Evolutionary conservation across 2,888 invertebrate genomes (phyloP), one percentile per base, ranked within the genome.

Genomic region (Coelopa pilipes): DNA sequence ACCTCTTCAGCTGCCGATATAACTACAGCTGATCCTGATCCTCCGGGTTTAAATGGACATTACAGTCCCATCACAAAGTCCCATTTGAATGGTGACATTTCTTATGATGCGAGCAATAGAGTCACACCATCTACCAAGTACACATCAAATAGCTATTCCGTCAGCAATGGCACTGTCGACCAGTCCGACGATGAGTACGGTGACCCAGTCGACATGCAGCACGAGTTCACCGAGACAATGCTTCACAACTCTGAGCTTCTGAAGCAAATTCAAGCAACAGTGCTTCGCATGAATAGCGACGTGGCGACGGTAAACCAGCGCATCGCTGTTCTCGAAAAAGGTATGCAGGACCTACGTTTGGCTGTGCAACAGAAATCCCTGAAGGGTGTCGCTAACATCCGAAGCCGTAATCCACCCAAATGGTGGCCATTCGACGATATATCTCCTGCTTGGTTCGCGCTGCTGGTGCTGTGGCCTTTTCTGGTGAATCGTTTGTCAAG

Each of bases 181-280:
- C 87, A 86, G 81, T 89, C 81, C 81, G 90, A 86, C 84, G 94
- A 94, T 83, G 94, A 94, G 87, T 95, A 92, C 85, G 93, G 92
- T 73, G 94, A 95, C 87, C 94, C 94, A 15, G 91, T 94, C 76
- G 94, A 95, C 87, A 92, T 93, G 85, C 80, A 82, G 59, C 83
- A 80, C 57, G 85, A 84, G 49, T 76, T 82, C 5, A 79, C 80
- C 45, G 84, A 85, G 66, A 81, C 84, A 2, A 81, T 86, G 21
- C 79, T 80, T 24, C 84, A 81, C 55, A 82, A 85, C 21, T 78
- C 81, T n/a, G 82, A 85, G 11, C 55, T 85, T 74, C 73, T 86
- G 53, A 82, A 82, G 19, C 87, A 88, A 77, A 82, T 87, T 46
- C 84, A 86, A 65, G 77, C 69, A 24, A 84, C 84, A 1, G 82